phyloP scores from a whole-genome alignment of 2,888 invertebrate species.

The Pomacea canaliculata region DNA sequence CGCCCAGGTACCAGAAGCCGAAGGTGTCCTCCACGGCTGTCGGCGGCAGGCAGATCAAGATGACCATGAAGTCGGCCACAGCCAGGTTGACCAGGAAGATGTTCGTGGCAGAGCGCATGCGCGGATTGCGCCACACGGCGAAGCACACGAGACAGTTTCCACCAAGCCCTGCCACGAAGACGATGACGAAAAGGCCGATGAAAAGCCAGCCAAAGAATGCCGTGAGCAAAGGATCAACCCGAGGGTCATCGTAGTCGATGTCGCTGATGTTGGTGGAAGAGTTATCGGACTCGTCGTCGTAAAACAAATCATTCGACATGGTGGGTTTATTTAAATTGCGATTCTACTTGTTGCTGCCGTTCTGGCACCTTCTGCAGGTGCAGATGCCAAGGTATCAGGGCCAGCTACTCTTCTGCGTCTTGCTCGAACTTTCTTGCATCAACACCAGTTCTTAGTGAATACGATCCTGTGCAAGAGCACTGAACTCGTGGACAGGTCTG shows the following conservation, averaged over 20 bases:
- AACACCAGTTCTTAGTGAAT: no score
- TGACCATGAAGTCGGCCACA: conserved; percentile 86
- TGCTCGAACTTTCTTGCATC: no score
- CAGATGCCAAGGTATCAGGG: no score
- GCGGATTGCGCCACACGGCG: conserved; percentile 88
- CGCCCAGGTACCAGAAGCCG: conserved; percentile 92
- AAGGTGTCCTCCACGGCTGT: conserved; percentile 91
- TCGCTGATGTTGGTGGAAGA: not conserved
- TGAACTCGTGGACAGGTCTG: no score
- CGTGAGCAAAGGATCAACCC: conserved; percentile 18
- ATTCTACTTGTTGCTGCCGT: no score
- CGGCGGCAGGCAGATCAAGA: conserved; percentile 88
- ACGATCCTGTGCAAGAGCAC: no score
- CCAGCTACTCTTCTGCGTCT: no score
- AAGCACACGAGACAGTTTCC: conserved; percentile 91
- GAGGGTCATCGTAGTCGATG: conserved; percentile 1
- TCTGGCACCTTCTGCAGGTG: no score
- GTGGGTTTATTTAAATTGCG: no score
- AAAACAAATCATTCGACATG: not conserved
- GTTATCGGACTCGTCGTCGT: conserved; percentile 1
- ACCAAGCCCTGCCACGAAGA: conserved; percentile 84
- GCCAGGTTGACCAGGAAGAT: conserved; percentile 93
- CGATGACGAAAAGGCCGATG: conserved; percentile 81
- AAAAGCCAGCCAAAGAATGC: conserved; percentile 77
- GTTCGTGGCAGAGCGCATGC: conserved; percentile 93